Base-by-base conservation (phyloP, 2,888 invertebrate genomes). In the Eupithecia vulgata region DNA sequence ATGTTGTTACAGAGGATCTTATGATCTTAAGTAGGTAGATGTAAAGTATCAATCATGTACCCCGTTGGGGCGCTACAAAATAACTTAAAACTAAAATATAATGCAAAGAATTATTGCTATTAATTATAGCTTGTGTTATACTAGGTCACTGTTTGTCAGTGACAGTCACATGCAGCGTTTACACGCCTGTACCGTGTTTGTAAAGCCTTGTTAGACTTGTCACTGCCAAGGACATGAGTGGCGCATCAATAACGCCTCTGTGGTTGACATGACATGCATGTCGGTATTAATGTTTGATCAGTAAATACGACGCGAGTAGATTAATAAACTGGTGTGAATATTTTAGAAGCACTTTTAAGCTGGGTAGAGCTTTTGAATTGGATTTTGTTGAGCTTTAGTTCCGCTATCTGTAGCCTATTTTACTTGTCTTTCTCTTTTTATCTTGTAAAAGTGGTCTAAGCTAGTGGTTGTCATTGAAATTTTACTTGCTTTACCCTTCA, bases 141-240 rank as follows among this genome's bases (percentile, higher is more conserved):
- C 35, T 52, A 68, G 74, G 74, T 68, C 68, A 73, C 68, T 45
- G 72, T 67, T 71, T 79, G 81, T 70, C 70, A 70, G 67, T 45
- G 73, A 75, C 79, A 76, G 64, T 67, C 45, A 68, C 71, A 73
- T 70, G 74, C 74, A 73, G 71, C 78, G 79, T 80, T 79, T 81
- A 82, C 78, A 71, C 70, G 59, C 67, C 64, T 57, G 66, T 62
- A 67, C 73, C 72, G 70, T 76, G 73, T 77, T 75, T 75, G 75
- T 71, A 74, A 74, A 75, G 74, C 75, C 68, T 71, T 72, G 72
- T 48, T 64, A 74, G 70, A 73, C 80, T 79, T 81, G 84, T 81
- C 83, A 82, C 79, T 83, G 84, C 80, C 83, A 81, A 78, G 80
- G 82, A 76, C 83, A 70, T 72, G 37, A 82, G 76, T 74, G 75